A percentile compares a stretch with the other conserved stretches of the same genome.
phyloP scores from a whole-genome alignment of 2,797 vertebrate genomes.

The Coccyzus lansbergi region DNA sequence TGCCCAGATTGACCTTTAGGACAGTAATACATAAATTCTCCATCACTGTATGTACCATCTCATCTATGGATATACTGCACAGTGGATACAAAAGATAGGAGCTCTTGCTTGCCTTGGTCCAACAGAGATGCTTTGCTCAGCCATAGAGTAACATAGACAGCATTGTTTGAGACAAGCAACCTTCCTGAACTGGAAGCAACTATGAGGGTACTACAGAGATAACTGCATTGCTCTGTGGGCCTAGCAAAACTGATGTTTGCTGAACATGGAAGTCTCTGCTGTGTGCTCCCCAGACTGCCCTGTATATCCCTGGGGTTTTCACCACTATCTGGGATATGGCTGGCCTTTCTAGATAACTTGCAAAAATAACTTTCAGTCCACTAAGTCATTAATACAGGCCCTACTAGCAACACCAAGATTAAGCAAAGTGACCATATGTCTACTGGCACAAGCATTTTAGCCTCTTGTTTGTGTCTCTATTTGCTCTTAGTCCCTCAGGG shows the following conservation, averaged over 20 bases:
- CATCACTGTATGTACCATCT: background rate
- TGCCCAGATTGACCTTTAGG: background rate
- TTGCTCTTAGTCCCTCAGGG: background rate
- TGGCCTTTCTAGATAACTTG: background rate
- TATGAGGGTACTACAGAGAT: background rate
- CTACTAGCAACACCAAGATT: background rate
- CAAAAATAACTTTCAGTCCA: background rate
- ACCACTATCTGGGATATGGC: background rate
- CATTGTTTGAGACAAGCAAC: background rate
- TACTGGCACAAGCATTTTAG: background rate
- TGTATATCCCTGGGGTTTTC: background rate
- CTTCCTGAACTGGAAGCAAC: background rate
- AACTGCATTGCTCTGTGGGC: background rate
- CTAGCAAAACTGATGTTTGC: background rate
- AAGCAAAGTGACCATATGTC: background rate
- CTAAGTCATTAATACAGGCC: background rate
- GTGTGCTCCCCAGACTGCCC: background rate
- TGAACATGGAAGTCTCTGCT: background rate
- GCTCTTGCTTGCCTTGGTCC: background rate
- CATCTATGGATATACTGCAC: background rate
- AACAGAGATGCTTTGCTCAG: background rate
- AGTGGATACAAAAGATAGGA: background rate
- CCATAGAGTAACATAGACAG: background rate
- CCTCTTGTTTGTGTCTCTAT: background rate
- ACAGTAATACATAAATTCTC: background rate